Evolutionary conservation across 2,888 invertebrate species (phyloP), one percentile per base, ranked within the genome.

Genomic region (Drosophila quinaria): DNA sequence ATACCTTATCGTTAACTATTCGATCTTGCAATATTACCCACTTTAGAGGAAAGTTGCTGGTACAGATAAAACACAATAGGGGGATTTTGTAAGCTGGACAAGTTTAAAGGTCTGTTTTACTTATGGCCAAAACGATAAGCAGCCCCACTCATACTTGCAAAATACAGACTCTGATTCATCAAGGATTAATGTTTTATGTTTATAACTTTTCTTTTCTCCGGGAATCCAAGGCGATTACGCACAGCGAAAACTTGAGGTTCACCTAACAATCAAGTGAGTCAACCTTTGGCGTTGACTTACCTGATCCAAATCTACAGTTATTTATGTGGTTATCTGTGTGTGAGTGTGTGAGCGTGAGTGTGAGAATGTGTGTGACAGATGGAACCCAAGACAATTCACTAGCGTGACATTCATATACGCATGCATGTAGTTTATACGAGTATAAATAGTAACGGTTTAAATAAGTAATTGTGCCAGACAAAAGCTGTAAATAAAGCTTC

Each of bases 261-360:
- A 37, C 15, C 37, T 25, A 25, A n/a, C 19, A 17, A 35, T 33
- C n/a, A 29, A 39, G 50, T 74, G 78, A 73, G 39, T 67, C 74
- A 67, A 41, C 64, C 33, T 39, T 44, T 44, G 17, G 42, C 3
- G 39, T 39, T 41, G 22, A n/a, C 52, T 35, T 47, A 50, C 54
- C 61, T 61, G 72, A 54, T 52, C 33, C 59, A 15, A 60, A 58
- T 61, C 52, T 11, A 61, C 56, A 50, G 56, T 61, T 77, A 61
- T 71, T 50, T 60, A 42, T 46, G 33, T 47, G 10, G 10, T 1
- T 2, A 3, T 3, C 44, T 1, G 2, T 10, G 15, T 22, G n/a
- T 19, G n/a, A n/a, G 19, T 19, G 19, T 19, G 19, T 37, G 37
- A 15, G 3, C 11, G 22, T 11, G 59, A 19, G 25, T 4, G 25